phyloP scores from a whole-genome alignment of 2,888 invertebrate species.

The Mythimna albipuncta region DNA sequence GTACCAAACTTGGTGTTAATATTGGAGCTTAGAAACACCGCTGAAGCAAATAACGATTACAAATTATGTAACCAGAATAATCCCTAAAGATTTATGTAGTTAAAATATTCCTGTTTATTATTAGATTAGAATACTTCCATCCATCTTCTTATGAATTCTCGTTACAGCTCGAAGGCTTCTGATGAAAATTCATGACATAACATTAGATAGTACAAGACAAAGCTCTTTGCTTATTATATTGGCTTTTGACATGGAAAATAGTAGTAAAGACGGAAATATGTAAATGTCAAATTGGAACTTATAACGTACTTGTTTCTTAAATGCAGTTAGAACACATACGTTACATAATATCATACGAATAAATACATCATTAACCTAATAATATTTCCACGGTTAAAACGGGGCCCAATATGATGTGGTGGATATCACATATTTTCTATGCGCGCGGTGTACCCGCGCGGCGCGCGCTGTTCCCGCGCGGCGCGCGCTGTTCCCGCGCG shows the following conservation, averaged over 20 bases:
- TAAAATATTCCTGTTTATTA: constrained; percentile 33
- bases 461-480: too few relatives aligned
- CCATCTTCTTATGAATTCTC: constrained; percentile 38
- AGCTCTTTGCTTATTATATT: constrained; percentile 29
- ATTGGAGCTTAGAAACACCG: constrained; percentile 2
- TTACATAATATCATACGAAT: too few relatives aligned
- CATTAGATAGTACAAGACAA: constrained; percentile 34
- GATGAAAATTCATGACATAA: constrained; percentile 47
- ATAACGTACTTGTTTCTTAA: neutral
- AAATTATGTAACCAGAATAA: constrained; percentile 17
- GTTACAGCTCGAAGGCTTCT: constrained; percentile 23
- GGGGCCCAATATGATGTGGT: too few relatives aligned
- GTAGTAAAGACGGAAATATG: constrained; percentile 8
- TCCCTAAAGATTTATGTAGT: constrained; percentile 42
- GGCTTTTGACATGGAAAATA: constrained; percentile 35
- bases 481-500: too few relatives aligned
- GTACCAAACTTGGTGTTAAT: constrained; percentile 1
- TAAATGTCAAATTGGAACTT: neutral
- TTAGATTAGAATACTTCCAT: constrained; percentile 34
- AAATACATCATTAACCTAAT: too few relatives aligned
- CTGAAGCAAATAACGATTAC: constrained; percentile 8
- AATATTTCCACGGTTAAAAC: too few relatives aligned
- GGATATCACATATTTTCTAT: too few relatives aligned
- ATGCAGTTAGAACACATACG: too few relatives aligned
- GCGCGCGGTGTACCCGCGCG: too few relatives aligned